Base-by-base conservation (phyloP, 2,797 vertebrate genomes). In the Halcyon leucocephala region DNA sequence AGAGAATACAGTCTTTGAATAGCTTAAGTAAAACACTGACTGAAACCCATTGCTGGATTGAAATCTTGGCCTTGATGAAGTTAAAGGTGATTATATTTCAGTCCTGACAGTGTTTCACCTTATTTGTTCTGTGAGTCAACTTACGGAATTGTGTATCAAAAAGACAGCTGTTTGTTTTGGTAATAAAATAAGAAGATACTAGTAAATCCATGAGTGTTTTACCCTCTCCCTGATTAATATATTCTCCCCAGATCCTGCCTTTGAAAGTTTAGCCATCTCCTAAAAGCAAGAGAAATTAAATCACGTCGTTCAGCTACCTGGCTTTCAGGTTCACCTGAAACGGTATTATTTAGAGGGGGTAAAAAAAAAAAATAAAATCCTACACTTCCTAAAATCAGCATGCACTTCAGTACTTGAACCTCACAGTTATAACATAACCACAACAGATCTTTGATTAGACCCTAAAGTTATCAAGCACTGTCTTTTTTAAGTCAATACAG, bases 161-260 rank as follows among this genome's bases (percentile, higher is more conserved):
- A 77, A 95, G 90, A 89, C 74, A 96, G 52, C 60, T 93, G 65
- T 80, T 94, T 96, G 95, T 94, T 96, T 93, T 93, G 86, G 89
- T 90, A 93, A 82, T 96, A 94, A 95, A 96, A 84, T 33, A 82
- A 73, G 89, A 80, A 94, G 78, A 83, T 67, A 26, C 51, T 46
- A 71, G 71, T 94, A 96, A 96, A 96, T 94, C 90, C 28, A 77
- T 89, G 89, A 84, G 42, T 48, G 13, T 46, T 74, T 48, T 77
- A 77, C 49, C 46, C 33, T 52, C 64, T 89, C 78, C 81, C 60
- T 49, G 83, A 94, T 84, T 66, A 92, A 93, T 82, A 89, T 35
- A 86, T 95, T 93, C 74, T 91, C 44, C 71, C 49, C 31, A 89
- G 55, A 73, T 24, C 18, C 55, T 90, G 60, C n/a, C 52, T 92